Base-by-base conservation (phyloP, 2,113 vertebrate genomes). In the Steatornis caripensis region DNA sequence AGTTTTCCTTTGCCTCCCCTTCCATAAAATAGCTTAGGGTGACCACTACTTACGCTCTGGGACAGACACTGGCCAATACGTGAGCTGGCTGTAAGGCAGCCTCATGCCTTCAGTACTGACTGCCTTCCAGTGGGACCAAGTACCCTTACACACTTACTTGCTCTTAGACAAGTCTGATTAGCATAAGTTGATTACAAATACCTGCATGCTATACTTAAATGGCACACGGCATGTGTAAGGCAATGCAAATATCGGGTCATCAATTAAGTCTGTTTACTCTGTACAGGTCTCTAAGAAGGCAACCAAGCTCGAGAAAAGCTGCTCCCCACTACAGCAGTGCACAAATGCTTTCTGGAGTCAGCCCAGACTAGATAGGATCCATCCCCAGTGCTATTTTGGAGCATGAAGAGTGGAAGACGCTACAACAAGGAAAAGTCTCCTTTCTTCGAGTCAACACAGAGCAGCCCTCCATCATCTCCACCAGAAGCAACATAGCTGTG, bases 211-310 rank as follows among this genome's bases (percentile, higher is more conserved):
- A 26, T 22, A 41, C 41, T 70, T 46, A 10, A 62, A 57, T 5
- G 74, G 43, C 46, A 46, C 12, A 15, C 1, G 2, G 10, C 29
- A 43, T 0, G 4, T 0, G 1, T 22, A 61, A 45, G 7, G 34
- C 37, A 41, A 53, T 2, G 19, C 39, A 46, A 1, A 0, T 7
- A 43, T 5, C 2, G 1, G 39, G 45, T 30, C 32, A 55, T 21
- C 64, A 8, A 4, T 19, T 17, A 12, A 45, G 22, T 27, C 41
- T 14, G 24, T 23, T 75, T n/a, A 17, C 20, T 58, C 6, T 1
- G 34, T 18, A 39, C 11, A 45, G 45, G 26, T 5, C 16, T 53
- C 39, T 37, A 22, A 70, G 69, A 49, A 23, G 32, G 12, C 43
- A 87, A 48, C 26, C 37, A 30, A 34, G 23, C 18, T 6, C 19